Base-by-base conservation (phyloP, 2,797 vertebrate species). In the Pithecia hirsuta region DNA sequence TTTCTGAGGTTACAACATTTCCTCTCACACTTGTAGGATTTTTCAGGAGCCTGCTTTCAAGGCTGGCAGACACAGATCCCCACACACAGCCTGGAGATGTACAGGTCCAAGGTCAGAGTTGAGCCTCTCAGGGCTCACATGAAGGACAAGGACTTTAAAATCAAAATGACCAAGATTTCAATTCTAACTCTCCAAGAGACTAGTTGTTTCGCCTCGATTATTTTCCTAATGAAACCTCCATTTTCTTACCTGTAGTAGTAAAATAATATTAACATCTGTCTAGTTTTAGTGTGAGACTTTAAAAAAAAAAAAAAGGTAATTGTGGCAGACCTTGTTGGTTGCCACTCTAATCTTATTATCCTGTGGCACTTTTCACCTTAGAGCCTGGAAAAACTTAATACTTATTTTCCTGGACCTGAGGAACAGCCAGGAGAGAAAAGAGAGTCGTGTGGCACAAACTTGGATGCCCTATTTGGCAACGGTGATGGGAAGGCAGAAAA, bases 1-100 rank as follows among this genome's bases (percentile, higher is more conserved):
- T 82, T 82, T 48, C 87, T 52, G 48, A 91, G 83, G n/a, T 92
- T 64, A 70, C 57, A 48, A 55, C 30, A 89, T 93, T 97, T 95
- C 88, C 52, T 75, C 88, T 89, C 44, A 13, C 17, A 33, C 14
- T n/a, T 78, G 8, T 3, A 83, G 33, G 28, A 33, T 83, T 90
- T 57, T 70, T 57, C 28, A 76, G 89, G 24, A 89, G n/a, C 55
- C 22, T n/a, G 7, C 6, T 48, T 86, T 94, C 72, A 59, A 70
- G 20, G 36, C 36, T 52, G 3, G 50, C 26, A 67, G 67, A 95
- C 75, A 55, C 1, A 41, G 57, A 19, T 84, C 48, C 24, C 33
- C 44, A 13, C 41, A 59, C 1, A 33, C 41, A 81, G 81, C 22
- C 64, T 9, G 20, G 24, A 67, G 61, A 36, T 48, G 14, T n/a